Evolutionary conservation across 2,888 invertebrate species (phyloP).

Genomic region (Frankliniella fusca): DNA sequence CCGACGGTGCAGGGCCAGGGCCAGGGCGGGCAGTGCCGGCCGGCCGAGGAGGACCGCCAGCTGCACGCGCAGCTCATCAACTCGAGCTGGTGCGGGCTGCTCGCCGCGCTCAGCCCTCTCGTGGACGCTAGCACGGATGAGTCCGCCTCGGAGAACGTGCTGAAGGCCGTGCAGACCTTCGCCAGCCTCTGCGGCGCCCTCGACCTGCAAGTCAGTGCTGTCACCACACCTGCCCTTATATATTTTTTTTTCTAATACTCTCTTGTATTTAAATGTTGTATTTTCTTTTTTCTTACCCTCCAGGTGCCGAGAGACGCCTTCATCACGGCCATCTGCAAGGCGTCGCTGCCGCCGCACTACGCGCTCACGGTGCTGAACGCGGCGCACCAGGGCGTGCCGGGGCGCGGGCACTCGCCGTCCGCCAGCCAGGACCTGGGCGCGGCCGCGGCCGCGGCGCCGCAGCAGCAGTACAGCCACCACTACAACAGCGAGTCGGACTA

Average conservation of each 20-base stretch:
- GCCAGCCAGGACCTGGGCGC: constrained; percentile 46
- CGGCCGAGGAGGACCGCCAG: constrained; percentile 50
- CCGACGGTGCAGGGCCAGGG: constrained; percentile 45
- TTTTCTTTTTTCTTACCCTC: constrained; percentile 37
- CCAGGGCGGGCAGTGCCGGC: constrained; percentile 51
- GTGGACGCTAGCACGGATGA: constrained; percentile 95
- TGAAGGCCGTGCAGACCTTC: constrained; percentile 86
- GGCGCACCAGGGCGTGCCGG: constrained; percentile 41
- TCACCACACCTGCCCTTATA: neutral
- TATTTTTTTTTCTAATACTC: constrained; percentile 42
- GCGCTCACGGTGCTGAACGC: constrained; percentile 79
- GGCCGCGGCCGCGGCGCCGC: constrained; percentile 41
- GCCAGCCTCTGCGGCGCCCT: constrained; percentile 86
- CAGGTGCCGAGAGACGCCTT: constrained; percentile 84
- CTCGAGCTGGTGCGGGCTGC: constrained; percentile 91
- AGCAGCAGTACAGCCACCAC: constrained; percentile 49
- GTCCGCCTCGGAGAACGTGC: constrained; percentile 80
- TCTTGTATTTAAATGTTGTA: constrained; percentile 43
- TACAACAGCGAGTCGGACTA: constrained; percentile 66
- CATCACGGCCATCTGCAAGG: constrained; percentile 89
- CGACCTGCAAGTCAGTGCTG: constrained; percentile 45
- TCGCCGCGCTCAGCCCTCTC: constrained; percentile 85
- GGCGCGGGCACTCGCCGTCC: neutral
- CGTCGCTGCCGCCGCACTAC: constrained; percentile 94
- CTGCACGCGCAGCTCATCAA: constrained; percentile 73